Percentiles rank a stretch among this genome's conserved stretches.
phyloP scores from a whole-genome alignment of 2,888 invertebrate species.

The Chymomyza fuscimana region DNA sequence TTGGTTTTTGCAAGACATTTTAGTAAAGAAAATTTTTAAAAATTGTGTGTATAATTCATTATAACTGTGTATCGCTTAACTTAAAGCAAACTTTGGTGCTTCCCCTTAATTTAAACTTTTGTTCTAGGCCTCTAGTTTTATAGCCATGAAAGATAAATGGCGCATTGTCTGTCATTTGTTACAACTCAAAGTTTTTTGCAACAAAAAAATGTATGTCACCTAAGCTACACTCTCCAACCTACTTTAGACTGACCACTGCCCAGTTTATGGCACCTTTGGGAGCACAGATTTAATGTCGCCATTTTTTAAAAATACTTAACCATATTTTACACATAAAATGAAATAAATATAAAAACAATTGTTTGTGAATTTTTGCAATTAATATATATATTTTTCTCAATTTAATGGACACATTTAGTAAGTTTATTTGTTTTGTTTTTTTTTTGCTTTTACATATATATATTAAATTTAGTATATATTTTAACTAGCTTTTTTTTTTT shows the following conservation, averaged over 20 bases:
- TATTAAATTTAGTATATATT: conserved; percentile 36
- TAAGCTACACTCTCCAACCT: not conserved
- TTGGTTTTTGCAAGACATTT: too few species aligned
- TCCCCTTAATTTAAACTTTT: too few species aligned
- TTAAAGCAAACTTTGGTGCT: too few species aligned
- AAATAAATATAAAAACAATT: not conserved
- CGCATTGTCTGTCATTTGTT: too few species aligned
- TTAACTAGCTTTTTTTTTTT: conserved; percentile 24
- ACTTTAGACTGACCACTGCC: not conserved
- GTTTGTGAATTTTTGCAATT: not conserved
- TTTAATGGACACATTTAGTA: conserved; percentile 67
- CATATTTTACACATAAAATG: not conserved
- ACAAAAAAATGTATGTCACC: too few species aligned
- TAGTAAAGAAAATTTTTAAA: too few species aligned
- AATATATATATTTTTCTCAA: conserved; percentile 2
- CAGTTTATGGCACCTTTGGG: not conserved
- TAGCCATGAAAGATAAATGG: too few species aligned
- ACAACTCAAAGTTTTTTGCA: too few species aligned
- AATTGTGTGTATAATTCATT: too few species aligned
- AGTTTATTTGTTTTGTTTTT: conserved; percentile 39
- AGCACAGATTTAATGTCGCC: not conserved
- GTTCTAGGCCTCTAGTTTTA: too few species aligned
- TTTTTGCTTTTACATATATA: conserved; percentile 31
- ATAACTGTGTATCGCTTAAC: too few species aligned
- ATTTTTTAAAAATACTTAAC: not conserved